These are phyloP conservation scores for Sphenodon punctatus DNA, from an alignment of 2,797 vertebrate genomes.

Conservation along the genomic window DNA sequence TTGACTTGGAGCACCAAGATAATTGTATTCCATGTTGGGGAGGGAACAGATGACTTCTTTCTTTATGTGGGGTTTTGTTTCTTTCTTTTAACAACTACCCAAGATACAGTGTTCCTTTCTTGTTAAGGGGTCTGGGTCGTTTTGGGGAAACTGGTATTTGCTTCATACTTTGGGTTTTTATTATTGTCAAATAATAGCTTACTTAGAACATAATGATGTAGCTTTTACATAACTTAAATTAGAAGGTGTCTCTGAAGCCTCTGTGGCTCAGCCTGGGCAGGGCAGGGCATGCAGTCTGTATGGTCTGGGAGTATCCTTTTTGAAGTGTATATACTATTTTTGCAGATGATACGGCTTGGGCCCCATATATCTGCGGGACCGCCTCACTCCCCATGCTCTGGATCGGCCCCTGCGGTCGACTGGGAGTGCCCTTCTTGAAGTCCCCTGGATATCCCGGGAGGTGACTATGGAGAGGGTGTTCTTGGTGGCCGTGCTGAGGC, in stretches of 20 bases:
- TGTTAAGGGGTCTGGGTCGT: accelerated
- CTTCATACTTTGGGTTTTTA: neutral
- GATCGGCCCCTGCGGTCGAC: too few species aligned
- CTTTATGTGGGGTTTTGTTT: neutral
- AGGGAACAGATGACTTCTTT: neutral
- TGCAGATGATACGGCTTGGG: too few species aligned
- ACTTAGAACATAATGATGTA: neutral
- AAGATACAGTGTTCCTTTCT: neutral
- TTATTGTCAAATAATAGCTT: neutral
- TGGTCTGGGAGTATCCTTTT: neutral
- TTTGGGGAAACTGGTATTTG: neutral
- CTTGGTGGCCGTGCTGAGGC: too few species aligned
- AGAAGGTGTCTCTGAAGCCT: neutral
- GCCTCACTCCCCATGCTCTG: too few species aligned
- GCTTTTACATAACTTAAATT: neutral
- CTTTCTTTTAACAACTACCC: neutral
- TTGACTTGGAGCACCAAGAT: neutral
- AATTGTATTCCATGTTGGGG: neutral
- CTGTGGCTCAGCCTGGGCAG: neutral
- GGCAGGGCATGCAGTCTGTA: neutral
- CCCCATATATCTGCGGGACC: too few species aligned
- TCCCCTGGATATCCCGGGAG: too few species aligned
- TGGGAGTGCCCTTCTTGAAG: too few species aligned
- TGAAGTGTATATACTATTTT: neutral
- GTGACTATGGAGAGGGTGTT: too few species aligned